Base-by-base conservation (phyloP, 1,140 invertebrate species). In the Ctenoplectra terminalis region DNA sequence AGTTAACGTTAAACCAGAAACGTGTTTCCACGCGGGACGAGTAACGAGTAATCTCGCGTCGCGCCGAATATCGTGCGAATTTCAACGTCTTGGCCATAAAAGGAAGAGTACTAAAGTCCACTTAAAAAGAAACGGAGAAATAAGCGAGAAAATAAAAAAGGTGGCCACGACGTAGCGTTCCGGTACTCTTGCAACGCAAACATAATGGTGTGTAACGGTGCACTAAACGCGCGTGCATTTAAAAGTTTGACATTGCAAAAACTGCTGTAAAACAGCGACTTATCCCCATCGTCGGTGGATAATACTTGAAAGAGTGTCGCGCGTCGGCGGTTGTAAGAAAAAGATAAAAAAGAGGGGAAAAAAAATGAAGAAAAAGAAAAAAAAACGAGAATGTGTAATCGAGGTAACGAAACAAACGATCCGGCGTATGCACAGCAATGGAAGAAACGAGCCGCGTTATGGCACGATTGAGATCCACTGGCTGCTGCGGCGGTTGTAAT, bases 401-500 rank as follows among this genome's bases (percentile, higher is more conserved):
- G 46, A 63, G 70, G 31, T 80, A 73, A 40, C 63, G 46, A 34
- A 64, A 54, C 37, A 64, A 79, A 52, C 31, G 73, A 29, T 29
- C 63, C 72, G 67, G 43, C 61, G 50, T 60, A 58, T 69, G 6
- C 63, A 63, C 80, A 4, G 83, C 31, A 83, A 81, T 83, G 75
- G 76, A 79, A 82, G 84, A 87, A 84, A 60, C 67, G 75, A 70
- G 84, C 74, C 77, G 82, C 70, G 80, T 77, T 64, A 78, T 70
- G 79, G 63, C 72, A 46, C 78, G 69, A 85, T 84, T 90, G 90
- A 90, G 90, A 85, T 86, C 81, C 90, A 77, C 88, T 90, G 90
- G 67, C 80, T 80, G 86, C 88, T 88, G 87, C 90, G 87, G 91
- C 90, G 88, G 81, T 92, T 92, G 93, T 93, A 93, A 93, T 93